Conservation (phyloP, 2,888 invertebrate genomes). For the Galeruca laticollis region DNA sequence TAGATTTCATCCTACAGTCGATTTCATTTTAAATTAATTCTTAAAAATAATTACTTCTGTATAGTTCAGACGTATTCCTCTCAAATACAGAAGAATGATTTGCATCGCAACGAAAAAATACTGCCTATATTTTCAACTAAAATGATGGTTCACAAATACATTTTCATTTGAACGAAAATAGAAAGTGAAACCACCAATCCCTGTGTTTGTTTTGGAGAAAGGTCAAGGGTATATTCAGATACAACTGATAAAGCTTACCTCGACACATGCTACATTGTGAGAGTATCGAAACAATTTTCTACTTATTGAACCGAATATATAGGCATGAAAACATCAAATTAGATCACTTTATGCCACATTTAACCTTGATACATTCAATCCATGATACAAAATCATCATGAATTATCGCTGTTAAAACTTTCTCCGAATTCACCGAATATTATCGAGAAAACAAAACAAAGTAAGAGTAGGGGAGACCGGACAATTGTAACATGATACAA, state of each 20-base stretch:
- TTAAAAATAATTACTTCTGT: too few species aligned
- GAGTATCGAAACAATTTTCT: constrained; percentile 29
- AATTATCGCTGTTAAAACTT: constrained; percentile 21
- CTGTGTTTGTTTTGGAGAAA: constrained; percentile 4
- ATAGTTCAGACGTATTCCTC: too few species aligned
- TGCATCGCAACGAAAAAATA: too few species aligned
- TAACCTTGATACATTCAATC: constrained; percentile 7
- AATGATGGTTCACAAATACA: too few species aligned
- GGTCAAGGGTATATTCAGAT: constrained; percentile 11
- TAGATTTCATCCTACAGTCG: too few species aligned
- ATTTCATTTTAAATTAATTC: too few species aligned
- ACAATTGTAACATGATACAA: too few species aligned
- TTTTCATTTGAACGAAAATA: not conserved
- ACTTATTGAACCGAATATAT: constrained; percentile 27
- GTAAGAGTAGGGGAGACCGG: constrained; percentile 9
- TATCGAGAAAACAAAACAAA: constrained; percentile 10
- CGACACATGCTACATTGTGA: constrained; percentile 1
- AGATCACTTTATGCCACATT: constrained; percentile 31
- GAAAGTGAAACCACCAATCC: not conserved
- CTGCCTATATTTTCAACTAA: too few species aligned
- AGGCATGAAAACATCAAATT: constrained; percentile 33
- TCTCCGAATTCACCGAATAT: constrained; percentile 20
- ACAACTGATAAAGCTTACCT: constrained; percentile 18
- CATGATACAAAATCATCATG: constrained; percentile 17
- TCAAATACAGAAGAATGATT: too few species aligned